A percentile compares a stretch with the other conserved stretches of the same genome.
phyloP scores from a whole-genome alignment of 2,113 vertebrate genomes.

The Muscicapa adusta region DNA sequence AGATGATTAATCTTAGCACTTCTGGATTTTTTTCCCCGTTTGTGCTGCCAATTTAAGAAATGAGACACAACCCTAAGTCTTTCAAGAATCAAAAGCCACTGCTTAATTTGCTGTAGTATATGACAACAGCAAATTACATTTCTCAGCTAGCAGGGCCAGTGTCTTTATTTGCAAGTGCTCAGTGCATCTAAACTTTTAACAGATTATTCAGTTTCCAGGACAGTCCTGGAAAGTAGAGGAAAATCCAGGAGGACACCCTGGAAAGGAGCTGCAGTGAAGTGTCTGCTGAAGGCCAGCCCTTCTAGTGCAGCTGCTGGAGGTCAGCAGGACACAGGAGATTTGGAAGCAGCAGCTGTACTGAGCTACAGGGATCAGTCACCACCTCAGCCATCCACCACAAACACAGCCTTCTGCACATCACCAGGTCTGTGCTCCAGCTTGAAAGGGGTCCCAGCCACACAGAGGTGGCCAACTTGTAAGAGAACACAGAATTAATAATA shows the following conservation, averaged over 20 bases:
- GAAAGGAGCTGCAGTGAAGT: background rate
- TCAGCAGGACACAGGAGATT: background rate
- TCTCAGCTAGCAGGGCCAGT: background rate
- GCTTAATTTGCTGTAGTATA: background rate
- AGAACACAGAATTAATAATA: background rate
- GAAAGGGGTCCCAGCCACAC: background rate
- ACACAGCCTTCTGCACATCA: background rate
- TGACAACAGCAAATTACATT: background rate
- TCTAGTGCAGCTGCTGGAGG: background rate
- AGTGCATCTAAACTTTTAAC: background rate
- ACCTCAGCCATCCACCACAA: background rate
- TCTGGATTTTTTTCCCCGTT: background rate
- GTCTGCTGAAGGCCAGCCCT: background rate
- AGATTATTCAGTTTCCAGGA: background rate
- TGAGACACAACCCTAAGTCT: background rate
- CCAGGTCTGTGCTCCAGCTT: background rate
- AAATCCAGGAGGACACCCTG: background rate
- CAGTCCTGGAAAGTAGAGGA: background rate
- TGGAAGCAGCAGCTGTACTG: background rate
- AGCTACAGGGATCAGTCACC: background rate
- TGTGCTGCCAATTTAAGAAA: background rate
- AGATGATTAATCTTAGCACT: background rate
- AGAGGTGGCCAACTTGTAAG: background rate
- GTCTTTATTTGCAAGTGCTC: background rate
- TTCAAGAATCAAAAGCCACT: background rate